Percentiles rank a stretch among this genome's conserved stretches.
Evolutionary conservation across 2,797 vertebrate genomes (phyloP).

Genomic region (Parauchenoglanis ngamensis): DNA sequence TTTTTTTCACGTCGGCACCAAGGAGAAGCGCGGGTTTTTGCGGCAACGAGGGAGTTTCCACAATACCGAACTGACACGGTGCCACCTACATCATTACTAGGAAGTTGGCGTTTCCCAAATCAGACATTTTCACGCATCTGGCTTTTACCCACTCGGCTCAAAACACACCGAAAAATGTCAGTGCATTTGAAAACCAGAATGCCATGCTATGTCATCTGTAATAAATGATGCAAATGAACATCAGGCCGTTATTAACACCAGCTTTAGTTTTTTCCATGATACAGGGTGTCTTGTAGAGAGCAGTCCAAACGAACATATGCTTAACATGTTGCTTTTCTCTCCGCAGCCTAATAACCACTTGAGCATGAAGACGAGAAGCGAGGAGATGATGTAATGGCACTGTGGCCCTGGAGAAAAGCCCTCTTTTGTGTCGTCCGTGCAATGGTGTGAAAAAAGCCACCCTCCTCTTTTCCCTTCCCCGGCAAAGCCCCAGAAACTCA

Average conservation of each 20-base stretch:
- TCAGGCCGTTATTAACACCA: constrained; percentile 9
- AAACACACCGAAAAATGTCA: not conserved
- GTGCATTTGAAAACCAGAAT: not conserved
- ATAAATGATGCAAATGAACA: not conserved
- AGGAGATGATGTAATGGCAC: constrained; percentile 61
- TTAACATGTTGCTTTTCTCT: constrained; percentile 28
- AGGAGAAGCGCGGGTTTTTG: constrained; percentile 40
- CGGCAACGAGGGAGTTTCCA: constrained; percentile 59
- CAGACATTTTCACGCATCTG: constrained; percentile 20
- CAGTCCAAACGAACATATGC: not conserved
- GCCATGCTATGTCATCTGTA: not conserved
- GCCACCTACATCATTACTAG: constrained; percentile 33
- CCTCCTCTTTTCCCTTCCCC: constrained; percentile 35
- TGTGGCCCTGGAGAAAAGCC: constrained; percentile 55
- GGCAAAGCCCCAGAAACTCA: constrained; percentile 23
- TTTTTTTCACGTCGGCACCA: constrained; percentile 20
- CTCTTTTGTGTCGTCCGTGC: constrained; percentile 53
- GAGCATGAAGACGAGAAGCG: constrained; percentile 58
- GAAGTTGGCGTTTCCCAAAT: constrained; percentile 35
- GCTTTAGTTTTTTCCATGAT: constrained; percentile 27
- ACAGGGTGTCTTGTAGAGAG: not conserved
- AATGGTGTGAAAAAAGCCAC: constrained; percentile 60
- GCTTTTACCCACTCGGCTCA: not conserved
- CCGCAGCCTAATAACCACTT: constrained; percentile 46
- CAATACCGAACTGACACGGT: constrained; percentile 44